Evolutionary conservation across 2,113 vertebrate genomes (phyloP).

Genomic region (Myanophis thanlyinensis): DNA sequence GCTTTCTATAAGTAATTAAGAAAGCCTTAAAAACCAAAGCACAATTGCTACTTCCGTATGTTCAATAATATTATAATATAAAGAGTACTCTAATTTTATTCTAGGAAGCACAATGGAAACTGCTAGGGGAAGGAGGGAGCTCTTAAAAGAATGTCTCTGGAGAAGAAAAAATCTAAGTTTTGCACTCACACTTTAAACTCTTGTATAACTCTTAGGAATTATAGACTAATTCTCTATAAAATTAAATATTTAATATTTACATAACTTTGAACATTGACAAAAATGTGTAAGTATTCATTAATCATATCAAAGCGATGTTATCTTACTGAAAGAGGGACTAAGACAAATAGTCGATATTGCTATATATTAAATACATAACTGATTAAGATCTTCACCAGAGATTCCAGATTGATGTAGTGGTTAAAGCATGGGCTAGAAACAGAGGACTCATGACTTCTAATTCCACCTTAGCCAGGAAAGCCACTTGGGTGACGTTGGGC

Average conservation of each 20-base stretch:
- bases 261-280: background rate
- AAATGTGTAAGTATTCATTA: background rate
- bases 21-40: background rate
- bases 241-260: background rate
- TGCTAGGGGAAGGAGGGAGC: background rate
- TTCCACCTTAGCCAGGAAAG: background rate
- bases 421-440: background rate
- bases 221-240: conserved; percentile 15
- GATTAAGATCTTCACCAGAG: background rate
- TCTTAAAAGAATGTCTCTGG: background rate
- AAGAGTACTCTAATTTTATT: background rate
- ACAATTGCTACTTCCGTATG: background rate
- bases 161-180: background rate
- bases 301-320: background rate
- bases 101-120: background rate
- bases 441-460: background rate
- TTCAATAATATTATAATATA: background rate
- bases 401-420: background rate
- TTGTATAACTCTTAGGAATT: background rate
- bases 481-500: background rate
- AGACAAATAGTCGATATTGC: background rate
- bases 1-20: background rate
- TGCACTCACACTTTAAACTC: background rate
- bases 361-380: no score
- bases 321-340: background rate